phyloP scores from a whole-genome alignment of 2,113 vertebrate species.

The Syngnathus scovelli region DNA sequence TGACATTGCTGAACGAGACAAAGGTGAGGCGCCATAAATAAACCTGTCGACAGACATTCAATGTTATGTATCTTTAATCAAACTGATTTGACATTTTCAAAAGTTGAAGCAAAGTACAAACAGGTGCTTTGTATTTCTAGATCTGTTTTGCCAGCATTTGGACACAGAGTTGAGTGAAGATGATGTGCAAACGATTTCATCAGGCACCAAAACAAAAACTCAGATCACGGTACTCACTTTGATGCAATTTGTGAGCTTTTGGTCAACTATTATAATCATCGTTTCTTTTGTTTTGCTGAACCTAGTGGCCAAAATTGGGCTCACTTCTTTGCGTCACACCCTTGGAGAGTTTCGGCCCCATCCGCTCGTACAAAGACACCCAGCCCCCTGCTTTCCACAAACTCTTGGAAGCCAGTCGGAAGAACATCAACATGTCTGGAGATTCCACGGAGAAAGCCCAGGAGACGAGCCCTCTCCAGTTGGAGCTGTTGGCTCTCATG shows the following conservation, averaged over 20 bases:
- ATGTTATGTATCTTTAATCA: not conserved
- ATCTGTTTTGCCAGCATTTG: conserved; percentile 81
- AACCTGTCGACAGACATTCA: not conserved
- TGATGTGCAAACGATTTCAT: conserved; percentile 73
- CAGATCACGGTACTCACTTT: conserved; percentile 72
- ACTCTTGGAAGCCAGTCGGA: conserved; percentile 76
- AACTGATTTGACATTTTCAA: not conserved
- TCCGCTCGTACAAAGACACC: conserved; percentile 59
- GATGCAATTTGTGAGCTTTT: not conserved
- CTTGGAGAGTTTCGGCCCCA: conserved; percentile 67
- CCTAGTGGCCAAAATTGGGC: conserved; percentile 83
- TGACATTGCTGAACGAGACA: not conserved
- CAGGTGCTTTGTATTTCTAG: conserved; percentile 53
- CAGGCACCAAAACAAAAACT: conserved; percentile 63
- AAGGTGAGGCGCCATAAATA: conserved; percentile 28
- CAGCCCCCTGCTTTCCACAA: conserved; percentile 78
- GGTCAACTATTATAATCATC: not conserved
- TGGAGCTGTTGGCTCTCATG: conserved; percentile 87
- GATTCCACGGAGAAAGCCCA: conserved; percentile 26
- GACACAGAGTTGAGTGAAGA: conserved; percentile 79
- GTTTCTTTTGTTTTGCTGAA: not conserved
- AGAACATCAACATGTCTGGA: conserved; percentile 69
- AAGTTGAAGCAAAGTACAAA: not conserved
- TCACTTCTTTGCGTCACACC: conserved; percentile 70
- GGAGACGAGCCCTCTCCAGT: conserved; percentile 75